Base-by-base conservation (phyloP, 2,888 invertebrate genomes). In the Nezara viridula region DNA sequence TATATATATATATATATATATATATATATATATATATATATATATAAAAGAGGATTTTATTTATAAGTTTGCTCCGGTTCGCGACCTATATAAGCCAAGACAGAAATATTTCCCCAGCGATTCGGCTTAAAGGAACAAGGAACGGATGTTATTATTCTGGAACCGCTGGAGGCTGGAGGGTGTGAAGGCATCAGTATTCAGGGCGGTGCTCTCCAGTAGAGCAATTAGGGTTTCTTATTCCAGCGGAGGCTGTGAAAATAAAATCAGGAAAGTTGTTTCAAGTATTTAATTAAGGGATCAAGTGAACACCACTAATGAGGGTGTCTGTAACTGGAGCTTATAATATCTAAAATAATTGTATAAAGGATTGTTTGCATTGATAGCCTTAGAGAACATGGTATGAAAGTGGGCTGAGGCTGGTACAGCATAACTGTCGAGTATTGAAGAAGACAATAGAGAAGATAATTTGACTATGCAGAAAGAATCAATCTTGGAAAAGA, bases 141-240 rank as follows among this genome's bases (percentile, higher is more conserved):
- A 73, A 7, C 66, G 24, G 66, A 37, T 37, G 66, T 73, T 73
- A 73, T 73, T 73, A 73, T 73, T 73, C 66, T 73, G 21, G 27
- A 27, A 60, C 60, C 14, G 60, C 27, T 16, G 60, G 66, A 60
- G 60, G 10, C 55, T 60, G 4, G 0, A 32, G 66, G 66, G 66
- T 73, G 66, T 73, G 66, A 73, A 73, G 32, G 19, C 32, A 73
- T 73, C 66, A 73, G 66, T 73, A 73, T 73, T 73, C 66, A 37
- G 21, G 19, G 19, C 66, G 21, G 66, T 2, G 2, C 66, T 73
- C 21, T 19, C 7, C 19, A 73, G 66, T 37, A 2, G 66, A 19
- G 66, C 66, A 73, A 73, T 73, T 73, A 73, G 66, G 66, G 32
- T 73, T 73, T 73, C 66, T 73, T 73, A 73, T 73, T 37, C 37